Percentiles rank a stretch among this genome's conserved stretches.
Conservation (phyloP, 2,113 vertebrate species). For the Microtus oregoni region DNA sequence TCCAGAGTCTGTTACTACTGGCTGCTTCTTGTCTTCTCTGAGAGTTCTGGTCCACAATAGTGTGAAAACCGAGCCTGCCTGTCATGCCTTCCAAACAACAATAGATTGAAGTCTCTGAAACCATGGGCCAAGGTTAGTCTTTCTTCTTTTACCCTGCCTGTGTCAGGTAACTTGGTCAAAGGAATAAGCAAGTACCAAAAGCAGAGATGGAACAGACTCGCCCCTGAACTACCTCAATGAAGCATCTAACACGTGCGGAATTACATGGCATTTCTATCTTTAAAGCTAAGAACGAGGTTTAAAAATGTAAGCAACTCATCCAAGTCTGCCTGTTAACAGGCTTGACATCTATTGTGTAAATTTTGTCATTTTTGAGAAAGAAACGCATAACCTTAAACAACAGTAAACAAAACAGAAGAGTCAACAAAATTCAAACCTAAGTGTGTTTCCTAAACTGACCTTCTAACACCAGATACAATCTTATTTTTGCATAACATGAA, state of each 20-base stretch:
- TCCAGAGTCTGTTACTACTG: not conserved
- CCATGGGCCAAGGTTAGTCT: not conserved
- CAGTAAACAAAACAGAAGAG: not conserved
- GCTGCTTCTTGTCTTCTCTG: not conserved
- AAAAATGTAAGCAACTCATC: not conserved
- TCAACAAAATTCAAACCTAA: not conserved
- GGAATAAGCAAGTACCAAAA: not conserved
- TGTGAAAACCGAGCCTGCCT: not conserved
- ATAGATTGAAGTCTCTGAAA: not conserved
- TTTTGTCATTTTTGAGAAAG: not conserved
- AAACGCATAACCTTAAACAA: not conserved
- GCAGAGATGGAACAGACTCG: not conserved
- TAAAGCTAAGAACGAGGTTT: slow-evolving; percentile 4
- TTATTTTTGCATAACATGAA: not conserved
- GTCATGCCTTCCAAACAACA: not conserved
- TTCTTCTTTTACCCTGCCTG: not conserved
- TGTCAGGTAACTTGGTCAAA: not conserved
- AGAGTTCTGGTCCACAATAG: not conserved
- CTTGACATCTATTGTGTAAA: not conserved
- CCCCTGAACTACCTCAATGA: not conserved
- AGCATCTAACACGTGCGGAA: not conserved
- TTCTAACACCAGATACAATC: not conserved
- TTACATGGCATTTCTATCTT: not conserved
- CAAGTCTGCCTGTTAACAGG: not conserved
- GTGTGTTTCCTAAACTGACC: not conserved